A percentile compares a stretch with the other conserved stretches of the same genome.
Conservation (phyloP, 2,797 vertebrate species). For the Microtus obscurus region DNA sequence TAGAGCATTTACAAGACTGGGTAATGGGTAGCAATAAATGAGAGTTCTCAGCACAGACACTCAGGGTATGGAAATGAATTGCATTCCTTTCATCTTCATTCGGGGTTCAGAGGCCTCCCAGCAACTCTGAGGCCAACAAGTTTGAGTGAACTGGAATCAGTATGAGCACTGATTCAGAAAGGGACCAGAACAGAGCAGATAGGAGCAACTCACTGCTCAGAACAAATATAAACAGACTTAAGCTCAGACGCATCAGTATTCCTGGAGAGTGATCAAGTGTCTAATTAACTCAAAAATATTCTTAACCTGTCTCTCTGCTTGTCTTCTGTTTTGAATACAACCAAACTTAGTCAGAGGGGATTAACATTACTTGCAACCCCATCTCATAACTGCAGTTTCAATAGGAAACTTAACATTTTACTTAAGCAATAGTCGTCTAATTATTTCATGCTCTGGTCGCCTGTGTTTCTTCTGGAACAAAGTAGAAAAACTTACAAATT, state of each 20-base stretch:
- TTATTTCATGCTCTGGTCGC: background rate
- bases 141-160: background rate
- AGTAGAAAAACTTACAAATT: background rate
- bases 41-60: background rate
- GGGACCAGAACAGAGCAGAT: no score
- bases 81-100: background rate
- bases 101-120: background rate
- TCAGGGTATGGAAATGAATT: background rate
- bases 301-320: background rate
- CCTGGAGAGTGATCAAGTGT: background rate
- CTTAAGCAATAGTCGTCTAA: background rate
- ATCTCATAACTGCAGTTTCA: conserved; percentile 76
- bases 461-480: background rate
- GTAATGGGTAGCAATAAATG: background rate
- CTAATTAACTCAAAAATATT: background rate
- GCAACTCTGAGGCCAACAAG: background rate
- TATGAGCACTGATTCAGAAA: background rate
- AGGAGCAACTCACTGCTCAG: background rate
- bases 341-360: conserved; percentile 47
- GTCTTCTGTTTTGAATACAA: background rate
- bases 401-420: conserved; percentile 45
- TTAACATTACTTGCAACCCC: conserved; percentile 66
- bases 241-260: background rate
- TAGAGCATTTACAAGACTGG: background rate
- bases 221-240: background rate